Base-by-base conservation (phyloP, 1,140 invertebrate genomes). In the Acromyrmex echinatior region DNA sequence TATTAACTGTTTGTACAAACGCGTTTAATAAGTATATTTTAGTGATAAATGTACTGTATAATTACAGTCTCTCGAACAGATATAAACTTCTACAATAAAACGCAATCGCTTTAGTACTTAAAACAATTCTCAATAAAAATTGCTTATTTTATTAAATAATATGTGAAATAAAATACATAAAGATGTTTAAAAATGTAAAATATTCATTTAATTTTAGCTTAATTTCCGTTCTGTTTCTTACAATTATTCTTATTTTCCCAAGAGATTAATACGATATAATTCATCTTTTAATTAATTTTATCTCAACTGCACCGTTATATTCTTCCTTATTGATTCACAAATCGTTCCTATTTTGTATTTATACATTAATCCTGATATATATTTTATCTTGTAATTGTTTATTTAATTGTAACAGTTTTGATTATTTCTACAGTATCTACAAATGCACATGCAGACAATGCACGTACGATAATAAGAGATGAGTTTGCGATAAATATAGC, bases 1-100 rank as follows among this genome's bases (percentile, higher is more conserved):
- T 79, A 53, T 6, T 6, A 66, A 53, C 12, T 21, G 14, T 12
- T 31, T 60, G 25, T 31, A 10, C 4, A 35, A 65, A 12, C 25
- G 31, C 25, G 31, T 79, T 79, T 66, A 79, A 65, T 31, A 49
- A 28, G 35, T 12, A 35, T 2, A n/a, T 25, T 78, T 62, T 16
- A 21, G 49, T 78, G 28, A n/a, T 3, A 28, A 63, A 62, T 78
- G 10, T 62, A 3, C 3, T 31, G 3, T 31, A 3, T 31, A 78
- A 78, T 78, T 63, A 49, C 16, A 45, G n/a, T 49, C 16, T 49
- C 16, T 49, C 10, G 12, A 6, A 25, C 1, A 18, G 4, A n/a
- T 14, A 9, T 76, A 31, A 18, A 14, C 10, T 53, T 74, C 10
- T 12, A 56, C 31, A 53, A 31, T 56, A n/a, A 31, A 53, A 18